A percentile compares a stretch with the other conserved stretches of the same genome.
Evolutionary conservation across 2,888 invertebrate species (phyloP).

Genomic region (Tinea trinotella): DNA sequence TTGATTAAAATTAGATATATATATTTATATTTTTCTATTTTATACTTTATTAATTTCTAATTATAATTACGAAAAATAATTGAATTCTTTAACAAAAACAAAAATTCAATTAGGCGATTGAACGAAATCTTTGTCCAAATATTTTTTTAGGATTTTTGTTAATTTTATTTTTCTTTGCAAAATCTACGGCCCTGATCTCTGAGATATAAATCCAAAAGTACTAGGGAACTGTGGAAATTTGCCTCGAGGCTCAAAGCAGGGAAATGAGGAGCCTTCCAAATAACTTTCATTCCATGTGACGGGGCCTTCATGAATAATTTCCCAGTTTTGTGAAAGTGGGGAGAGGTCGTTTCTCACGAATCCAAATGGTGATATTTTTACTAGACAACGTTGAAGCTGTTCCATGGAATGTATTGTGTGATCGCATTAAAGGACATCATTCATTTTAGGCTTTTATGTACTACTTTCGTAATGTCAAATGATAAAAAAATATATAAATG

Average conservation of each 20-base stretch:
- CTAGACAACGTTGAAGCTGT: background rate
- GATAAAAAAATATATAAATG: too few species aligned
- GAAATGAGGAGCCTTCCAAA: conserved; percentile 14
- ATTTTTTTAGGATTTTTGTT: background rate
- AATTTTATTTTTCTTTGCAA: background rate
- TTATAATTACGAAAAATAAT: too few species aligned
- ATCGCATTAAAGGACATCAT: too few species aligned
- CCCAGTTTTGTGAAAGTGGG: conserved; percentile 10
- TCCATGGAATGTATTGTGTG: background rate
- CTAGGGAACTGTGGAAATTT: conserved; percentile 14
- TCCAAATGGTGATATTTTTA: background rate
- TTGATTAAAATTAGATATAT: too few species aligned
- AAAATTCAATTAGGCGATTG: too few species aligned
- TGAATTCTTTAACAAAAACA: too few species aligned
- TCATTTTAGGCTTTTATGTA: too few species aligned
- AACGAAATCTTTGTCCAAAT: too few species aligned
- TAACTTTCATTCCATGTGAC: conserved; percentile 17
- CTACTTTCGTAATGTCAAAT: too few species aligned
- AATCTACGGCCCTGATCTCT: conserved; percentile 5
- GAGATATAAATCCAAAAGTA: conserved; percentile 2
- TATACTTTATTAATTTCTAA: too few species aligned
- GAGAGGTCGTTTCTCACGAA: conserved; percentile 6
- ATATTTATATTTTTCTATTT: too few species aligned
- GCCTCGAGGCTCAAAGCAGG: conserved; percentile 7
- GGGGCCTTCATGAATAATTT: conserved; percentile 17